Percentiles rank a stretch among this genome's conserved stretches.
phyloP scores from a whole-genome alignment of 2,113 vertebrate genomes.

The Platichthys stellatus region DNA sequence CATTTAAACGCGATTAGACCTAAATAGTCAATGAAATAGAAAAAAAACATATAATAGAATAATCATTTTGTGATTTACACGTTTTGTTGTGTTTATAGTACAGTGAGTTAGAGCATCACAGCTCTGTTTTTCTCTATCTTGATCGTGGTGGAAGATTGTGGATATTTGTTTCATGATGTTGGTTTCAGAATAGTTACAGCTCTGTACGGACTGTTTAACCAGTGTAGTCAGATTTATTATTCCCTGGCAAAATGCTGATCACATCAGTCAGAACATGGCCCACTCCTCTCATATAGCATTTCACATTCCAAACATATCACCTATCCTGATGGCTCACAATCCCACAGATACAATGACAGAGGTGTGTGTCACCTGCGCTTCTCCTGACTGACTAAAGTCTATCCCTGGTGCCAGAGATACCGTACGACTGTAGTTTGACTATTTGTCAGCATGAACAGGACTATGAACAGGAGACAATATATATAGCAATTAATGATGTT shows the following conservation, averaged over 20 bases:
- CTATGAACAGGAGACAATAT: neutral
- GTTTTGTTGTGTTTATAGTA: neutral
- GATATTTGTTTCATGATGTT: neutral
- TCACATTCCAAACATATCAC: neutral
- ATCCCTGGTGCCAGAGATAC: neutral
- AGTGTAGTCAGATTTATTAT: neutral
- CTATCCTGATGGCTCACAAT: constrained; percentile 1
- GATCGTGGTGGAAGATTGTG: neutral
- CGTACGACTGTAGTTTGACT: neutral
- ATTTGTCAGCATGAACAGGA: neutral
- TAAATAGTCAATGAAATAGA: neutral
- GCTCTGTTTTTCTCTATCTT: neutral
- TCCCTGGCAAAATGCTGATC: constrained; percentile 1
- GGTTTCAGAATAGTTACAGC: neutral
- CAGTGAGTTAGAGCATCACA: neutral
- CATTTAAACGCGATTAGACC: neutral
- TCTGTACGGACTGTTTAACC: neutral
- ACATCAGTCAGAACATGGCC: neutral
- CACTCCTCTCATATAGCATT: neutral
- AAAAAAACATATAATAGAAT: too few species aligned
- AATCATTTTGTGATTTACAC: too few species aligned
- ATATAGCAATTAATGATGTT: constrained; percentile 6
- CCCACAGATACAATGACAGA: neutral
- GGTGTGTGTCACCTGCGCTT: too few species aligned
- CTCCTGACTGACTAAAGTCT: neutral